Conservation (phyloP, 2,888 invertebrate genomes). For the Calameuta pallipes region DNA sequence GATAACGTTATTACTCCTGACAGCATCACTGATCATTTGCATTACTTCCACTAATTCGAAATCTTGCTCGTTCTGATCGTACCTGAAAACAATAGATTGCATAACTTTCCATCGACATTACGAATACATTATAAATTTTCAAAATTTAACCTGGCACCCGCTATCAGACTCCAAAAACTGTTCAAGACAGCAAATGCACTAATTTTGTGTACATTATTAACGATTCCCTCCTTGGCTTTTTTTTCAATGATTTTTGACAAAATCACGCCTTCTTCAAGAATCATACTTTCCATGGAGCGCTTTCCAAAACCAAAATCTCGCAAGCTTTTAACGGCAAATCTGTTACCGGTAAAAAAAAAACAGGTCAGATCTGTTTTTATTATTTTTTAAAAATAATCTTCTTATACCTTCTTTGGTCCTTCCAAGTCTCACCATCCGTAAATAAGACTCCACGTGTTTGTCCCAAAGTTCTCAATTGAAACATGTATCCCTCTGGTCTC, state of each 20-base stretch:
- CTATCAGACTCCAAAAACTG: conserved; percentile 77
- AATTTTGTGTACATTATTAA: conserved; percentile 67
- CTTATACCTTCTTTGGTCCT: conserved; percentile 71
- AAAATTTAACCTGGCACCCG: conserved; percentile 69
- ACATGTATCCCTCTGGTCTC: conserved; percentile 76
- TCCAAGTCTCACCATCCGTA: conserved; percentile 76
- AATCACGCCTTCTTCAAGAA: conserved; percentile 71
- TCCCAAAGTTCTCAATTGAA: conserved; percentile 74
- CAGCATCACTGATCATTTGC: conserved; percentile 71
- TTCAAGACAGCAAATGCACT: conserved; percentile 71
- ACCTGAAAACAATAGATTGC: conserved; percentile 49
- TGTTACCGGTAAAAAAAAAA: conserved; percentile 14
- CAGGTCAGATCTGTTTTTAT: too few species aligned
- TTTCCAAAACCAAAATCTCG: conserved; percentile 75
- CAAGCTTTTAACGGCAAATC: conserved; percentile 75
- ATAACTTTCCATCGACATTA: not conserved
- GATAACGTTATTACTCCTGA: conserved; percentile 72
- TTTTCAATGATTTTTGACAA: conserved; percentile 68
- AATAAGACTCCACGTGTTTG: conserved; percentile 76
- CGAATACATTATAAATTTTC: not conserved
- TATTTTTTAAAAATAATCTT: not conserved
- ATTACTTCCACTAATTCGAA: conserved; percentile 70
- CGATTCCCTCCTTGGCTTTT: conserved; percentile 60
- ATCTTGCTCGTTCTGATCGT: conserved; percentile 69
- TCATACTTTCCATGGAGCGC: conserved; percentile 73